Evolutionary conservation across 2,113 vertebrate species (phyloP), one percentile per base, ranked within the genome.

Genomic region (Rhabdornis inornatus): DNA sequence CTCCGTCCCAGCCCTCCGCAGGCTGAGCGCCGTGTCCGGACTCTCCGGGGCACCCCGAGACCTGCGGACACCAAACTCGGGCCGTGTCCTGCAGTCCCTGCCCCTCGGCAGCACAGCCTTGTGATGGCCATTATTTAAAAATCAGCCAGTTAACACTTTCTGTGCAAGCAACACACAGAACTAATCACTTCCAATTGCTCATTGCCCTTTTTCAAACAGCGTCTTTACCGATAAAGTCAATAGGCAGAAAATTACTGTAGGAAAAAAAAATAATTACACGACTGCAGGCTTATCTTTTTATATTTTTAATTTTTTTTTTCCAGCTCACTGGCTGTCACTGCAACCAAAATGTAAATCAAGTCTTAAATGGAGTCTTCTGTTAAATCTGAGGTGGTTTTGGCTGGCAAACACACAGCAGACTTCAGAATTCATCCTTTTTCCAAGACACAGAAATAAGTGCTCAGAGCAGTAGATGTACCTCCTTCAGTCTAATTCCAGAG

Each of bases 81-180:
- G 40, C 40, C 40, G 40, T 42, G 40, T 15, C 40, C 40, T 42
- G 40, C 44, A 16, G n/a, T 14, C 44, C 31, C 17, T 2, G 35
- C 19, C 55, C 10, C 19, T 33, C 2, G 13, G 9, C 49, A 2
- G 50, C 37, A 18, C 2, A 31, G 72, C 30, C 27, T 7, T 2
- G 9, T 0, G 17, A 14, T 2, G 49, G 31, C 5, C 35, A 2
- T 7, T 22, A 10, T 17, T n/a, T 13, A 24, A 33, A 74, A 42
- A 14, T 8, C 2, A 22, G 18, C 13, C 65, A 6, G 10, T 40
- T 44, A 40, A 1, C 37, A 0, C 45, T 49, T 37, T 4, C 40
- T 25, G 21, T 21, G 16, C n/a, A 37, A 47, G 13, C 8, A 66
- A 24, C 40, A n/a, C 47, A 13, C 17, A 39, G 15, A 31, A 24